Conservation (phyloP, 1,140 invertebrate species). For the Pogonomyrmex barbatus region DNA sequence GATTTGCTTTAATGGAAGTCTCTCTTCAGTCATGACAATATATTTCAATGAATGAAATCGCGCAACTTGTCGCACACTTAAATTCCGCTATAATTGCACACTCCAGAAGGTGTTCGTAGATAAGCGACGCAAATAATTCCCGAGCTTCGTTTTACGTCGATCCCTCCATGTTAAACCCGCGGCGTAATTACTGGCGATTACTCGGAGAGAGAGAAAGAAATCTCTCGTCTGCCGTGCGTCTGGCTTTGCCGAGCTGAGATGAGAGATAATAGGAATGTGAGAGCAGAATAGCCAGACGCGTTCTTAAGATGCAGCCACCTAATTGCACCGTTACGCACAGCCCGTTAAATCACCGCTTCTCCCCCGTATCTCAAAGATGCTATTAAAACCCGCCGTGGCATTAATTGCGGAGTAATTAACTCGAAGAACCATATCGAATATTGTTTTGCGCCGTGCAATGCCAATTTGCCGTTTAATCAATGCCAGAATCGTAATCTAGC, state of each 20-base stretch:
- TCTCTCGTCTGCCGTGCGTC: conserved; percentile 66
- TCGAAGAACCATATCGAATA: neutral
- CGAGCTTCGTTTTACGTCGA: conserved; percentile 24
- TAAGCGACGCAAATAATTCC: conserved; percentile 26
- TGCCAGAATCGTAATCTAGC: conserved; percentile 29
- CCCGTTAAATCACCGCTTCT: conserved; percentile 55
- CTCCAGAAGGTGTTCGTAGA: neutral
- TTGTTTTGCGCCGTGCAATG: conserved; percentile 25
- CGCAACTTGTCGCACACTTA: conserved; percentile 24
- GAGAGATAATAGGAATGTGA: conserved; percentile 68
- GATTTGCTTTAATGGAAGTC: too few relatives aligned
- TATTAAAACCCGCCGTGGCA: conserved; percentile 27
- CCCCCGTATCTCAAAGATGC: conserved; percentile 9
- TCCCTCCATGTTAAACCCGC: conserved; percentile 1
- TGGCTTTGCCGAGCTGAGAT: conserved; percentile 65
- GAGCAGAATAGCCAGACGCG: conserved; percentile 57
- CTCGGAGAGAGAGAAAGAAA: conserved; percentile 45
- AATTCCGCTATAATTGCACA: conserved; percentile 33
- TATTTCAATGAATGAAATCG: conserved; percentile 5
- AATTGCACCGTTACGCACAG: conserved; percentile 67
- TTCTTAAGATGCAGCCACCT: conserved; percentile 60
- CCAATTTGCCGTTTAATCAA: conserved; percentile 28
- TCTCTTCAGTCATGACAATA: neutral
- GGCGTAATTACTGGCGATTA: conserved; percentile 42
- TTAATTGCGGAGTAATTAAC: conserved; percentile 32